Evolutionary conservation across 2,113 vertebrate genomes (phyloP).

Genomic region (Tupaia chinensis): DNA sequence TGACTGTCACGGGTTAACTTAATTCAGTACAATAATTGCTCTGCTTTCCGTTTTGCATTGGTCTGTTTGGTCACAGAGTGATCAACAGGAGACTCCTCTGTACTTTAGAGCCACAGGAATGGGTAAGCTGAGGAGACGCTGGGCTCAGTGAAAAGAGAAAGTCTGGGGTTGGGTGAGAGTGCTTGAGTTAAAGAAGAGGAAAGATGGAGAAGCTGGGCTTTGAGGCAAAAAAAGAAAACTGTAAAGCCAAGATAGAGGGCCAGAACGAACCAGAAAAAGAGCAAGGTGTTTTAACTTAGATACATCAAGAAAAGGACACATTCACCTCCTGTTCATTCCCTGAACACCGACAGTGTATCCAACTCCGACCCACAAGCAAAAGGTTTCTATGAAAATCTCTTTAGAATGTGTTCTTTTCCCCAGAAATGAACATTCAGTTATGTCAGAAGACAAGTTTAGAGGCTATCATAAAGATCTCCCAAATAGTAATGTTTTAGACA

Average conservation of each 20-base stretch:
- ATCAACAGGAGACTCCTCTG: neutral
- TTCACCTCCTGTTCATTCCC: slow-evolving; percentile 3
- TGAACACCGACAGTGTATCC: neutral
- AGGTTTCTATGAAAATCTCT: neutral
- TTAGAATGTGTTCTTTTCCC: neutral
- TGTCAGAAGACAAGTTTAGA: neutral
- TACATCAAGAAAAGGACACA: neutral
- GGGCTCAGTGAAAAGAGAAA: neutral
- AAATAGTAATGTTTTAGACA: slow-evolving; percentile 30
- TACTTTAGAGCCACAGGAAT: neutral
- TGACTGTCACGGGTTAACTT: too few species aligned
- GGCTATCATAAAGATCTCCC: neutral
- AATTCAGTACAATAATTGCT: neutral
- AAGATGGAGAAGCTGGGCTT: neutral
- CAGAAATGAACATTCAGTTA: neutral
- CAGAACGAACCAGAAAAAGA: slow-evolving; percentile 4
- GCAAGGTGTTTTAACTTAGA: neutral
- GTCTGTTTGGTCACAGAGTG: neutral
- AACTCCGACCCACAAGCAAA: neutral
- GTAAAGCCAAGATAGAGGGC: neutral
- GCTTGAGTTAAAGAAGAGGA: neutral
- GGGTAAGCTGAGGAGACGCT: neutral
- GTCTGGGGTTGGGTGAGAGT: neutral
- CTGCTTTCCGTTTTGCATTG: neutral
- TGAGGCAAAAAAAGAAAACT: slow-evolving; percentile 1